Conservation (phyloP, 2,113 vertebrate species). For the Tragelaphus strepsiceros region DNA sequence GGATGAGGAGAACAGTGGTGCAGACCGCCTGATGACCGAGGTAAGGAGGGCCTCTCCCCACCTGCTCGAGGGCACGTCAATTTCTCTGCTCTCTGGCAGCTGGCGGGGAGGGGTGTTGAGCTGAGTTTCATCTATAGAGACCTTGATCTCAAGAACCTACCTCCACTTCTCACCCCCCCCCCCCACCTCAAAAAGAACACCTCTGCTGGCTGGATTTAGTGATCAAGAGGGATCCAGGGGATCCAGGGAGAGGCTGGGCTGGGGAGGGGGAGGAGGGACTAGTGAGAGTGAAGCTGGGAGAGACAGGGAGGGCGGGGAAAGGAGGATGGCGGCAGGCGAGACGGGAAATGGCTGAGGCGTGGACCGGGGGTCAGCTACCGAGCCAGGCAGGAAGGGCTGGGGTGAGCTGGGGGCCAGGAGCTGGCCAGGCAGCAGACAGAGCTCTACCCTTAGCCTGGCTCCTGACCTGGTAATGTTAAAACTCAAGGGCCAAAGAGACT, state of each 20-base stretch:
- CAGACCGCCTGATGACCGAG: constrained; percentile 85
- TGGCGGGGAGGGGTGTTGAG: neutral
- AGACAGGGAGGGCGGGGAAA: constrained; percentile 69
- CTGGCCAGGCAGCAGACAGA: constrained; percentile 50
- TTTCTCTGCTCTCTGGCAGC: neutral
- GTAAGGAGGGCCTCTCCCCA: constrained; percentile 66
- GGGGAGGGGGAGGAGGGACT: constrained; percentile 44
- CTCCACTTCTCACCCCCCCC: neutral
- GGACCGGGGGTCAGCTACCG: constrained; percentile 74
- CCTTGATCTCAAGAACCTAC: neutral
- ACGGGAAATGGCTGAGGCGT: constrained; percentile 78
- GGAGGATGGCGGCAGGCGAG: constrained; percentile 76
- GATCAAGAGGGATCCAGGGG: neutral
- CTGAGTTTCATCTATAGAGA: neutral
- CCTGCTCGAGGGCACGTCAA: neutral
- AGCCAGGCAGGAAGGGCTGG: constrained; percentile 77
- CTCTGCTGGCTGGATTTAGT: neutral
- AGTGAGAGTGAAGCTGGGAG: constrained; percentile 71
- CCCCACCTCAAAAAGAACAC: neutral
- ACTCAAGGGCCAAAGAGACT: neutral
- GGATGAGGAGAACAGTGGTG: constrained; percentile 81
- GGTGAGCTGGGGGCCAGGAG: constrained; percentile 72
- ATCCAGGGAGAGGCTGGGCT: constrained; percentile 19
- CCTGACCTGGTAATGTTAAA: constrained; percentile 26
- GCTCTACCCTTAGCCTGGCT: constrained; percentile 36